A percentile compares a stretch with the other conserved stretches of the same genome.
Evolutionary conservation across 2,888 invertebrate genomes (phyloP).

Genomic region (Caenorhabditis macrosperma): DNA sequence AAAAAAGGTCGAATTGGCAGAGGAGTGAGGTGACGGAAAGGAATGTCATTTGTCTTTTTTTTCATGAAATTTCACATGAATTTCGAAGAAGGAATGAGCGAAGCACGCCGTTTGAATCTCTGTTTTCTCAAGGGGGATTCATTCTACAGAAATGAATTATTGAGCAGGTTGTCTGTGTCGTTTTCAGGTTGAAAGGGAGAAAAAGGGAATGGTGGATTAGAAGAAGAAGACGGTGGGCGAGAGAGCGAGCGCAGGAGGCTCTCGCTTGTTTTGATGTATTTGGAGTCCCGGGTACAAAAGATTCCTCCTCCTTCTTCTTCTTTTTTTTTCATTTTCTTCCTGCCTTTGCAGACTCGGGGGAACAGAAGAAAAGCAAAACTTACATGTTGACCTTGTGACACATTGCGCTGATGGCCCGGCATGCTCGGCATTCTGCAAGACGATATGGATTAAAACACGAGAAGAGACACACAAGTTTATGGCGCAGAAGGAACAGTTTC

Average conservation of each 20-base stretch:
- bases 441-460: not conserved
- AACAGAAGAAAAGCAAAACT: conserved; percentile 17
- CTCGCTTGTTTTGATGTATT: conserved; percentile 18
- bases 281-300: conserved; percentile 16
- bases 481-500: not conserved
- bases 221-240: not conserved
- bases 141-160: conserved; percentile 21
- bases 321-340: conserved; percentile 5
- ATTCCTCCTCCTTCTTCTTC: not conserved
- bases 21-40: not conserved
- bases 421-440: conserved; percentile 65
- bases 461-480: not conserved
- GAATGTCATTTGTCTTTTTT: conserved; percentile 10
- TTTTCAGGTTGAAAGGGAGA: conserved; percentile 7
- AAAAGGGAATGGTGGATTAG: conserved; percentile 14
- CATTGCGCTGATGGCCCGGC: conserved; percentile 74
- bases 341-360: not conserved
- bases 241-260: not conserved
- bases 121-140: not conserved
- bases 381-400: conserved; percentile 76
- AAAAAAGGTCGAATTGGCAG: conserved; percentile 11
- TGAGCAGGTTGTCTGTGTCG: conserved; percentile 14
- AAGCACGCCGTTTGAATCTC: not conserved
- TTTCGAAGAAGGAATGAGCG: not conserved
- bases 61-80: conserved; percentile 15